Conservation (phyloP, 2,113 vertebrate genomes). For the Nyctereutes procyonoides region DNA sequence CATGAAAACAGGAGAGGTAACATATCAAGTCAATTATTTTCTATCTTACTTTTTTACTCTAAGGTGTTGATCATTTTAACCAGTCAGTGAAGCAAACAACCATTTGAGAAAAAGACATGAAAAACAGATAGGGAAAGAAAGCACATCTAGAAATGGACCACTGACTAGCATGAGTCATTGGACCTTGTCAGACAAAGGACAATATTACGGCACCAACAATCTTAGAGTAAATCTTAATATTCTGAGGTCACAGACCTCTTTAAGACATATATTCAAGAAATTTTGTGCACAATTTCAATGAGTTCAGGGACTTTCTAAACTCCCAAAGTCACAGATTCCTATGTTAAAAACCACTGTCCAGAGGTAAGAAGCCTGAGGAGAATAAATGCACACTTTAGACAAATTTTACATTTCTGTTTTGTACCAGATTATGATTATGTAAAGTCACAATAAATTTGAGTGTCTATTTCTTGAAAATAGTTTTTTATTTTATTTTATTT, state of each 20-base stretch:
- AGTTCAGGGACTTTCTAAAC: neutral
- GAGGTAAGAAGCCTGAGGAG: neutral
- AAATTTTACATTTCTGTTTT: neutral
- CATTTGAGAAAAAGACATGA: neutral
- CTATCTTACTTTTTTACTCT: neutral
- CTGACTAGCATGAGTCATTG: rapidly evolving
- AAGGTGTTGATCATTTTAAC: neutral
- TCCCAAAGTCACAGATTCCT: neutral
- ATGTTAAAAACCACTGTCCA: rapidly evolving
- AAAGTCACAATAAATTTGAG: neutral
- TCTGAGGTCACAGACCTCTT: neutral
- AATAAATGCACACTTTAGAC: neutral
- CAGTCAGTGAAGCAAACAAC: neutral
- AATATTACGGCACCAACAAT: neutral
- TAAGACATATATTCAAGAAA: neutral
- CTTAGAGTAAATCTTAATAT: neutral
- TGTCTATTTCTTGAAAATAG: neutral
- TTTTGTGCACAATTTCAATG: neutral
- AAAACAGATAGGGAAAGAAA: neutral
- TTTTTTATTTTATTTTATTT: neutral
- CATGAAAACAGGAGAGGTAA: neutral
- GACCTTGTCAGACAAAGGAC: neutral
- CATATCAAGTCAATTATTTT: neutral
- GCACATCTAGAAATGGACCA: neutral
- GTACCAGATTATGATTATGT: neutral